Evolutionary conservation across 2,888 invertebrate genomes (phyloP).

Genomic region (Steinernema scapterisci): DNA sequence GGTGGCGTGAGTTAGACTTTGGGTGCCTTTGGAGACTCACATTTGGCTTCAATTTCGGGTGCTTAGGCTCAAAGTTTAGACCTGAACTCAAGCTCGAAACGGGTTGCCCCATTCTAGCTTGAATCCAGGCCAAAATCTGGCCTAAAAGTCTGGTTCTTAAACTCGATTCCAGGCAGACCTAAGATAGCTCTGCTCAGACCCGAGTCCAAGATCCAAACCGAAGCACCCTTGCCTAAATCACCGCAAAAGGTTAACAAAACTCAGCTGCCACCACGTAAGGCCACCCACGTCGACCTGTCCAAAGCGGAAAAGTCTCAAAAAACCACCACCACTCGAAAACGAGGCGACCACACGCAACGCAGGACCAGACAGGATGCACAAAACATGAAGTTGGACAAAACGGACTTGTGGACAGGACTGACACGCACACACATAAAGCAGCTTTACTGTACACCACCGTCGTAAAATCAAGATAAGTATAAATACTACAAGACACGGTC

Average conservation of each 20-base stretch:
- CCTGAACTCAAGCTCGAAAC: too few relatives aligned
- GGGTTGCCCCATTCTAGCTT: too few relatives aligned
- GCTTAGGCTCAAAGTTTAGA: too few relatives aligned
- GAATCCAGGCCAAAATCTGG: too few relatives aligned
- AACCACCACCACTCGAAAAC: background rate
- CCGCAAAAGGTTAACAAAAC: background rate
- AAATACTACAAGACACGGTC: constrained; percentile 17
- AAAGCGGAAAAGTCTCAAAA: background rate
- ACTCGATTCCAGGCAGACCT: too few relatives aligned
- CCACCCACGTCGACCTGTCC: constrained; percentile 21
- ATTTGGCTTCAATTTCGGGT: too few relatives aligned
- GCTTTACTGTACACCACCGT: constrained; percentile 32
- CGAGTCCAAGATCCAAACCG: background rate
- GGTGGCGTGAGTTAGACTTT: too few relatives aligned
- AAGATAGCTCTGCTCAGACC: too few relatives aligned
- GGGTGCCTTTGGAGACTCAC: too few relatives aligned
- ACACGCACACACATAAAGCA: constrained; percentile 13
- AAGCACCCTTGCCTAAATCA: too few relatives aligned
- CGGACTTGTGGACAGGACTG: background rate
- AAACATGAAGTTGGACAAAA: background rate
- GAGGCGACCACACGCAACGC: constrained; percentile 24
- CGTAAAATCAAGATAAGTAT: constrained; percentile 16
- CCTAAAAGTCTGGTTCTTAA: too few relatives aligned
- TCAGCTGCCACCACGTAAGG: background rate
- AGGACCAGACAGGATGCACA: constrained; percentile 2